phyloP scores from a whole-genome alignment of 1,140 invertebrate genomes.

The Chrysoperla carnea region DNA sequence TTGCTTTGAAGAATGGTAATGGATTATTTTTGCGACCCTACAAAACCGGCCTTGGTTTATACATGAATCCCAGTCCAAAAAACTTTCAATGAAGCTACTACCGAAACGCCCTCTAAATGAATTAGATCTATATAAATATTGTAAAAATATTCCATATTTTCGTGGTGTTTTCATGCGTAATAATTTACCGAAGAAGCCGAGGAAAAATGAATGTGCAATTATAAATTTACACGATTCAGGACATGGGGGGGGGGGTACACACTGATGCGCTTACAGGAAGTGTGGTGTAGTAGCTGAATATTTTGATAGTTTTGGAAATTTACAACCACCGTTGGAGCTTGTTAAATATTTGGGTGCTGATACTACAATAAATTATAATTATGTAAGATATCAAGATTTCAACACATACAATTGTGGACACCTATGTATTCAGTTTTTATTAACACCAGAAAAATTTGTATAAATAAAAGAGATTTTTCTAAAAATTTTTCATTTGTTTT shows the following conservation, averaged over 20 bases:
- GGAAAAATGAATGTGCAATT: constrained; percentile 12
- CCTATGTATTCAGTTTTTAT: constrained; percentile 14
- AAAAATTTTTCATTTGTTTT: too few relatives aligned
- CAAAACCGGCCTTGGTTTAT: neutral
- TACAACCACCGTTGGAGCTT: constrained; percentile 13
- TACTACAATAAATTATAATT: constrained; percentile 5
- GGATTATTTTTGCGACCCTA: constrained; percentile 12
- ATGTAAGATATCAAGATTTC: constrained; percentile 5
- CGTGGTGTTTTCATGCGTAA: constrained; percentile 18
- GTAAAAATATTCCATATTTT: constrained; percentile 13
- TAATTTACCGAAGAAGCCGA: constrained; percentile 8
- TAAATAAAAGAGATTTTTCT: neutral
- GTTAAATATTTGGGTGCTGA: constrained; percentile 10
- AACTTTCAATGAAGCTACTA: constrained; percentile 7
- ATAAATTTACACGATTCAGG: constrained; percentile 17
- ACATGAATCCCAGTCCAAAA: constrained; percentile 9
- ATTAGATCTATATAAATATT: constrained; percentile 12
- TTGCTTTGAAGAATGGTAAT: constrained; percentile 11
- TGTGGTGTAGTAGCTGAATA: constrained; percentile 3
- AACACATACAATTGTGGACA: constrained; percentile 10
- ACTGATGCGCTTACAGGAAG: constrained; percentile 17
- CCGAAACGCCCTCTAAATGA: constrained; percentile 10
- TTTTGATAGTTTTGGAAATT: constrained; percentile 14
- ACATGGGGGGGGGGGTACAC: constrained; percentile 12
- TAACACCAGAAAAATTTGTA: constrained; percentile 3